A percentile compares a stretch with the other conserved stretches of the same genome.
phyloP scores from a whole-genome alignment of 1,140 invertebrate genomes.

The Micrasema longulum region DNA sequence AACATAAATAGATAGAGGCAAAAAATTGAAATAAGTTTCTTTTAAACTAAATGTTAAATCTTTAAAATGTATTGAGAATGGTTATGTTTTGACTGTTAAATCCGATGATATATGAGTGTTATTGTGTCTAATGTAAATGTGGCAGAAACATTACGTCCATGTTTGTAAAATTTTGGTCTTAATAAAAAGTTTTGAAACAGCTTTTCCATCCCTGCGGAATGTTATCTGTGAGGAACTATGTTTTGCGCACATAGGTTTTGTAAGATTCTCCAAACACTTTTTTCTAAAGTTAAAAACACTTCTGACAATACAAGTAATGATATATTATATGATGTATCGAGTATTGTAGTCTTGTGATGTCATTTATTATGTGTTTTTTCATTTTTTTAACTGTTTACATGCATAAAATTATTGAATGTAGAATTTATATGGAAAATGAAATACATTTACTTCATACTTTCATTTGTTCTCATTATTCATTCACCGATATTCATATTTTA shows the following conservation, averaged over 20 bases:
- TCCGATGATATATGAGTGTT: conserved; percentile 46
- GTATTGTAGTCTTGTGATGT: conserved; percentile 47
- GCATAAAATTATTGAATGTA: conserved; percentile 35
- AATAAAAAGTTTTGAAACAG: conserved; percentile 16
- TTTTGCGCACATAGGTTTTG: conserved; percentile 49
- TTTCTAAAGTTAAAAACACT: conserved; percentile 43
- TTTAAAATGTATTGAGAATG: conserved; percentile 43
- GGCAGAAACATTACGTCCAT: conserved; percentile 50
- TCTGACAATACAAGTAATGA: conserved; percentile 54
- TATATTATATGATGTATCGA: conserved; percentile 44
- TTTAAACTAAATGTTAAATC: conserved; percentile 47
- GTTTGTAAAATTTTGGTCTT: conserved; percentile 45
- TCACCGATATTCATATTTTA: conserved; percentile 22
- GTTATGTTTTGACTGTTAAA: conserved; percentile 48
- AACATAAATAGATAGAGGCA: conserved; percentile 44
- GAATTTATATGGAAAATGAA: conserved; percentile 49
- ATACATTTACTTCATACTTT: conserved; percentile 39
- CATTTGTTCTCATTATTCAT: conserved; percentile 40
- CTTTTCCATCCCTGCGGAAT: neutral
- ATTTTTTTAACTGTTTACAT: conserved; percentile 40
- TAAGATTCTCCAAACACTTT: conserved; percentile 46
- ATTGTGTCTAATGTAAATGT: conserved; percentile 47
- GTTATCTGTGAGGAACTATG: conserved; percentile 6
- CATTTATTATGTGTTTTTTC: conserved; percentile 28
- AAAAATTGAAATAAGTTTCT: conserved; percentile 47